phyloP scores from a whole-genome alignment of 2,888 invertebrate species.

The Subacronicta megacephala region DNA sequence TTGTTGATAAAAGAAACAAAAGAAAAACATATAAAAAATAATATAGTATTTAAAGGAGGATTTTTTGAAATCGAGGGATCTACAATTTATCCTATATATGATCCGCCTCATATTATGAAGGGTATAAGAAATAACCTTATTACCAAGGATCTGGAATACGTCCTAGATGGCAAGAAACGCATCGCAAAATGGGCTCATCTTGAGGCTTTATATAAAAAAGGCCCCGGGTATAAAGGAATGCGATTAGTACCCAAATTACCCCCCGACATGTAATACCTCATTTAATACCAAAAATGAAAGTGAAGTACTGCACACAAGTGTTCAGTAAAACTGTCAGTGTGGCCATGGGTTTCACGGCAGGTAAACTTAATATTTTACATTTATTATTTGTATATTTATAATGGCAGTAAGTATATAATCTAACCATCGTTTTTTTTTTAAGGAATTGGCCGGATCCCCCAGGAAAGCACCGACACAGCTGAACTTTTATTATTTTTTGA shows the following conservation, averaged over 20 bases:
- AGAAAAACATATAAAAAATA: slow-evolving; percentile 1
- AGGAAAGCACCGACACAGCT: too few species aligned
- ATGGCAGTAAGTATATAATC: not conserved
- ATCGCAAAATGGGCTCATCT: slow-evolving; percentile 7
- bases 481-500: too few species aligned
- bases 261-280: slow-evolving; percentile 15
- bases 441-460: not conserved
- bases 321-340: slow-evolving; percentile 14
- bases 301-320: too few species aligned
- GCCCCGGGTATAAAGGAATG: slow-evolving; percentile 9
- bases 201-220: not conserved
- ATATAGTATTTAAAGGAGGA: not conserved
- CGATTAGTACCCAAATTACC: slow-evolving; percentile 12
- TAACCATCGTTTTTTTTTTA: not conserved
- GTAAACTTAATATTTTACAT: slow-evolving; percentile 6
- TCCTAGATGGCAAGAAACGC: not conserved
- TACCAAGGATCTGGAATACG: slow-evolving; percentile 3
- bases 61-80: slow-evolving; percentile 3
- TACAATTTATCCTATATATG: slow-evolving; percentile 10
- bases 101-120: slow-evolving; percentile 11
- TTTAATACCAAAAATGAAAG: slow-evolving; percentile 16
- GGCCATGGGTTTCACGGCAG: slow-evolving; percentile 9
- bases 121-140: slow-evolving; percentile 13
- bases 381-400: not conserved
- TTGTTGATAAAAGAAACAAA: slow-evolving; percentile 5